Base-by-base conservation (phyloP, 1,140 invertebrate genomes). In the Dufourea novaeangliae region DNA sequence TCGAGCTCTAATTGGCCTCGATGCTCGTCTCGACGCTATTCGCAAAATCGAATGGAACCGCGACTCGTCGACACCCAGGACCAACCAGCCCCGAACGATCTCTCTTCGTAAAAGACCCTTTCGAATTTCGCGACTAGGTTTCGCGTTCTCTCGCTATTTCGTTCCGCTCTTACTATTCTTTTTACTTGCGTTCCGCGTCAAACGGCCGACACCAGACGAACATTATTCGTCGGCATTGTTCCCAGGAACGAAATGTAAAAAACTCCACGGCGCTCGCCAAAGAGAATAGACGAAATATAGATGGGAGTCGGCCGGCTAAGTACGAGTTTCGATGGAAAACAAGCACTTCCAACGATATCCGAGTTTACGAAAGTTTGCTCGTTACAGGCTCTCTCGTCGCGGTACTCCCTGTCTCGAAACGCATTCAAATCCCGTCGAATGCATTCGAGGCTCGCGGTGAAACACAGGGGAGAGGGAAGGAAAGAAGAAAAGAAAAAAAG, bases 351-450 rank as follows among this genome's bases (percentile, higher is more conserved):
- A n/a, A 57, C 41, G 56, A 61, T 41, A 59, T 2, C 20, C 25
- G 27, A 61, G n/a, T 44, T 68, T 17, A 25, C 34, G 14, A 41
- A 66, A 66, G 25, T 66, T 66, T 66, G 71, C 71, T 73, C 61
- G 61, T 73, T 73, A 64, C 34, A 25, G 3, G 10, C 12, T 50
- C 61, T n/a, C 46, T n/a, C 52, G 37, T 29, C 46, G 37, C 14
- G 14, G 46, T 37, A 5, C 46, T 22, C 5, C 6, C 7, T 54
- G 54, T 44, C 50, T 39, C 10, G 14, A 39, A 73, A 52, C 8
- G 34, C 59, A 32, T 41, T 73, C 71, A 56, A 73, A 54, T 64
- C 41, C 25, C 25, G 50, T 62, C 39, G 56, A 34, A 37, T 34
- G 61, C n/a, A 52, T 54, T 63, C 57, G 22, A 7, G 32, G 56